Evolutionary conservation across 2,888 invertebrate species (phyloP).

Genomic region (Zonitis immaculata): DNA sequence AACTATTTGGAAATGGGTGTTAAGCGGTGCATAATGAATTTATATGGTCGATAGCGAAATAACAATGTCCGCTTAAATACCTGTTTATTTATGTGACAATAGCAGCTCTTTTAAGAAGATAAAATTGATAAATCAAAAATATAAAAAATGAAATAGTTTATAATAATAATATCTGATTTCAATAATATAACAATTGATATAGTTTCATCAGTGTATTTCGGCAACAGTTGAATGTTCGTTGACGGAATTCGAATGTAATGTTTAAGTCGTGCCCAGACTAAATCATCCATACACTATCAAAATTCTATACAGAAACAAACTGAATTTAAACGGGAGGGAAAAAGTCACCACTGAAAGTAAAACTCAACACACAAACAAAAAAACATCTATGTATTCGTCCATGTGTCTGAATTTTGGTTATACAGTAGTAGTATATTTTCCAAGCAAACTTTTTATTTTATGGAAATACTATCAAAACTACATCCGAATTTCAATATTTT

Average conservation of each 20-base stretch:
- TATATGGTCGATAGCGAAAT: constrained; percentile 2
- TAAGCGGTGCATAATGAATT: constrained; percentile 6
- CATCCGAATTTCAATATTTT: not conserved
- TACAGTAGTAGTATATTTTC: no score
- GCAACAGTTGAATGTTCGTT: constrained; percentile 42
- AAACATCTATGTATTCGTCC: constrained; percentile 18
- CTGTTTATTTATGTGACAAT: not conserved
- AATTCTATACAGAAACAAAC: constrained; percentile 23
- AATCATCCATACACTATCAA: constrained; percentile 24
- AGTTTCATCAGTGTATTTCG: constrained; percentile 41
- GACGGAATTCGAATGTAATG: constrained; percentile 43
- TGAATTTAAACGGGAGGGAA: constrained; percentile 14
- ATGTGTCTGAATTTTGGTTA: constrained; percentile 9
- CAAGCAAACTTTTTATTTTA: no score
- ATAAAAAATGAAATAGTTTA: not conserved
- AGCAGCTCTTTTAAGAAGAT: not conserved
- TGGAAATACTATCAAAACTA: constrained; percentile 18
- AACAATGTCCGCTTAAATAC: not conserved
- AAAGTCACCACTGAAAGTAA: constrained; percentile 28
- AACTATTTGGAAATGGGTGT: constrained; percentile 9
- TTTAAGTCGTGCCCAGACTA: constrained; percentile 37
- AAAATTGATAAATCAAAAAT: not conserved
- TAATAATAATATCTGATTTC: constrained; percentile 27
- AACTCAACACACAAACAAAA: constrained; percentile 26
- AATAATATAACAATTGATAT: constrained; percentile 39